Base-by-base conservation (phyloP, 2,797 vertebrate genomes). In the Varecia variegata region DNA sequence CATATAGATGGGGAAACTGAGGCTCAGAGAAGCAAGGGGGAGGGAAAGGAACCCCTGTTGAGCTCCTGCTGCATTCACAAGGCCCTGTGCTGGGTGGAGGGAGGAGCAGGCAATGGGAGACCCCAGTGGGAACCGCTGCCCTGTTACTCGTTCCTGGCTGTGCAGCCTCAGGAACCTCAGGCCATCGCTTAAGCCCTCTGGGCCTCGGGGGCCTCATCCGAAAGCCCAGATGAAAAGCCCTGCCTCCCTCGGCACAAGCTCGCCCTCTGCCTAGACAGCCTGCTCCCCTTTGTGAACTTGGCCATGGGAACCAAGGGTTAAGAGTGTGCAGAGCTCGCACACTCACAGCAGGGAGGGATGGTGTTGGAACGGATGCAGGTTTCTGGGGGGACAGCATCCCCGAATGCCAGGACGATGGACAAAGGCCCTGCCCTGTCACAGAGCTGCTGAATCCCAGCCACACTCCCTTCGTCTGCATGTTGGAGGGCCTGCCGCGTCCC, bases 381-480 rank as follows among this genome's bases (percentile, higher is more conserved):
- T 3, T 30, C 67, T 32, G 52, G n/a, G 32, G 47, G 7, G 38
- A 23, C 62, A 54, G 43, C n/a, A 21, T n/a, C 43, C 1, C 11
- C 17, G 38, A 74, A 38, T 14, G 21, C 58, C 56, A 80, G 54
- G 65, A 45, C n/a, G 17, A 7, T 2, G 65, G 43, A 27, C 77
- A 32, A 15, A 47, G 23, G 58, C 17, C 45, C 18, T 9, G 30
- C 15, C 45, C 45, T 54, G 50, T 58, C 54, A 13, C 71, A 52
- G 35, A 86, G 23, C 38, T 45, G 54, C 20, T 7, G 67, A 20
- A 2, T 38, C 32, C 54, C 17, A 38, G 71, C 52, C 13, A 27
- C 12, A 2, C 11, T 13, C 30, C 13, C 47, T n/a, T 1, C 0
- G 0, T 54, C 35, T 32, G 3, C 25, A 10, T 12, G 45, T 43